phyloP scores from a whole-genome alignment of 1,140 invertebrate genomes.

The Micrasema longulum region DNA sequence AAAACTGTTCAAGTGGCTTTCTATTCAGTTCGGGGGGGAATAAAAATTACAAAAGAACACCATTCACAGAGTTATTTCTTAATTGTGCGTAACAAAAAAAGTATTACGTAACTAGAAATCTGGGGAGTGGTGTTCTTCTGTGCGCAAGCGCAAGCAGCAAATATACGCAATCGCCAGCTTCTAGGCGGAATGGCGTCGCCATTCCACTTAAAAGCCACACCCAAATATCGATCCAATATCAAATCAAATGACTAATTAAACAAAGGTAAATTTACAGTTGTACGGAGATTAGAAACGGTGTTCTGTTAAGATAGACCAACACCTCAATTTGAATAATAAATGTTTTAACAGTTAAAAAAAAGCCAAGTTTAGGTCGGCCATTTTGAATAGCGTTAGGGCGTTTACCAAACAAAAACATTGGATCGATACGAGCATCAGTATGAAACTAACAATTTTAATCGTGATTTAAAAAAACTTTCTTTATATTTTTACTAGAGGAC shows the following conservation, averaged over 20 bases:
- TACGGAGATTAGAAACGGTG: too few species aligned
- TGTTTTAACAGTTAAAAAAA: too few species aligned
- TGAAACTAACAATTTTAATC: background rate
- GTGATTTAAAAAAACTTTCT: too few species aligned
- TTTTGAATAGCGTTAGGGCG: slow-evolving; percentile 6
- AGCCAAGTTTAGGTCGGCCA: background rate
- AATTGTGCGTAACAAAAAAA: background rate
- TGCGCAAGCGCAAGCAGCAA: slow-evolving; percentile 21
- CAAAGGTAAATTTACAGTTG: too few species aligned
- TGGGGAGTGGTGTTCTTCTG: slow-evolving; percentile 6
- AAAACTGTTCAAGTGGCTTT: slow-evolving; percentile 5
- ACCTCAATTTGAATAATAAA: too few species aligned
- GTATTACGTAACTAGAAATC: background rate
- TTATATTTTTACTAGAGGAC: too few species aligned
- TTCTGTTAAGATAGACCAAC: too few species aligned
- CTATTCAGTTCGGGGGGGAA: too few species aligned
- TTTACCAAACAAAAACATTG: too few species aligned
- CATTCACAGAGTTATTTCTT: slow-evolving; percentile 14
- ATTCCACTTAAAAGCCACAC: background rate
- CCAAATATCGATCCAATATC: slow-evolving; percentile 3
- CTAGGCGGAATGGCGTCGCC: background rate
- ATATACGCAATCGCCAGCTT: slow-evolving; percentile 21
- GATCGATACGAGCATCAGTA: too few species aligned
- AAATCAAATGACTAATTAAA: too few species aligned
- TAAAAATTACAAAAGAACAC: slow-evolving; percentile 24